These are phyloP conservation scores for Polydesmus complanatus DNA, from an alignment of 2,888 invertebrate species.

Conservation along the genomic window DNA sequence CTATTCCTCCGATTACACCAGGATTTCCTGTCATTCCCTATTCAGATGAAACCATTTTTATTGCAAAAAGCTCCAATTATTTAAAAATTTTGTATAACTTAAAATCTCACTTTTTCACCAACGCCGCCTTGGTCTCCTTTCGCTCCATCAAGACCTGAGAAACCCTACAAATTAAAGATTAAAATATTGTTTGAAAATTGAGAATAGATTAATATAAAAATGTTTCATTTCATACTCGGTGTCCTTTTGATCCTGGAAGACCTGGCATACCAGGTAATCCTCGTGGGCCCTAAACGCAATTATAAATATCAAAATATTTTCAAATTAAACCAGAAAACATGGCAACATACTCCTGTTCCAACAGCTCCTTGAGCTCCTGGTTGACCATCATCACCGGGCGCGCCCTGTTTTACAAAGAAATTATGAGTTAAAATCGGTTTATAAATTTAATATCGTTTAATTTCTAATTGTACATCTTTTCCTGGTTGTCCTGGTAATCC, in stretches of 20 bases:
- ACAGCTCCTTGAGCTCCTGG: conserved; percentile 53
- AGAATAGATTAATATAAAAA: too few relatives aligned
- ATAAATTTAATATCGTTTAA: background rate
- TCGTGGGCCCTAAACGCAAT: conserved; percentile 52
- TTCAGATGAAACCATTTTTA: too few relatives aligned
- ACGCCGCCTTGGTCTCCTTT: conserved; percentile 63
- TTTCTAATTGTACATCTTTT: conserved; percentile 46
- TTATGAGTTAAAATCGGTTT: background rate
- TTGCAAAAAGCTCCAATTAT: conserved; percentile 1
- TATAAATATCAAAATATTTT: background rate
- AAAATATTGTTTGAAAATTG: background rate
- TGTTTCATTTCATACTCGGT: conserved; percentile 41
- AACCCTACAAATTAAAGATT: conserved; percentile 33
- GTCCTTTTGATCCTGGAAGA: conserved; percentile 66
- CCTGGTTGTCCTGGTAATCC: conserved; percentile 56
- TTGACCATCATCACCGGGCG: conserved; percentile 66
- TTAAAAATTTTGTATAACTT: background rate
- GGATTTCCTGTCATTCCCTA: conserved; percentile 23
- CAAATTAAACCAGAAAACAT: background rate
- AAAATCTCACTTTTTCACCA: conserved; percentile 52
- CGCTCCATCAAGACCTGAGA: conserved; percentile 59
- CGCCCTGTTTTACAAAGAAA: conserved; percentile 47
- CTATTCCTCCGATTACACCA: conserved; percentile 33
- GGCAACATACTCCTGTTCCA: conserved; percentile 43
- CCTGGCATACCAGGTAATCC: conserved; percentile 63